These are phyloP conservation scores for Pogoniulus pusillus DNA, from an alignment of 2,797 vertebrate genomes.

Conservation along the genomic window DNA sequence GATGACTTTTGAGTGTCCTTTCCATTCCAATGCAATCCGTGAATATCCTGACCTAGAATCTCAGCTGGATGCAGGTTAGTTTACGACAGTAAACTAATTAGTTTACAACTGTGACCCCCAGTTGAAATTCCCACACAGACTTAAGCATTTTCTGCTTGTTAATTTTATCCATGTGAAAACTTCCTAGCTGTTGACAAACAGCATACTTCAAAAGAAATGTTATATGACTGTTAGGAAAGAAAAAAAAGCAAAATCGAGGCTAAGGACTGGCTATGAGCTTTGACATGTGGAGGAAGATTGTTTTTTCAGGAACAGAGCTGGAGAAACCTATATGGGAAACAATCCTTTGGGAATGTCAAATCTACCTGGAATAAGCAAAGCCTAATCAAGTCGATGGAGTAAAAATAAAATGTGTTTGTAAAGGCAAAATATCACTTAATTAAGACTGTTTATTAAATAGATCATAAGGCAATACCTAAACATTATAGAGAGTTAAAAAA, in stretches of 20 bases:
- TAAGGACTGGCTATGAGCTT: not conserved
- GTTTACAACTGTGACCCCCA: not conserved
- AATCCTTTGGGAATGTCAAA: not conserved
- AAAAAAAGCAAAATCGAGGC: not conserved
- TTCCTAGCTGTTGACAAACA: not conserved
- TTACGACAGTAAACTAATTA: not conserved
- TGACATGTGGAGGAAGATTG: not conserved
- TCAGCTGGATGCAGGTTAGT: not conserved
- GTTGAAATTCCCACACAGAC: not conserved
- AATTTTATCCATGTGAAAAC: not conserved
- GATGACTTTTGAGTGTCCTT: too few species aligned
- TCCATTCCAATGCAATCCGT: not conserved
- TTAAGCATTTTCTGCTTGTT: not conserved
- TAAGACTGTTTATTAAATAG: not conserved
- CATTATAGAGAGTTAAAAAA: not conserved
- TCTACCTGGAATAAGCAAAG: not conserved
- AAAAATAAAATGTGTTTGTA: not conserved
- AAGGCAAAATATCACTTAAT: not conserved
- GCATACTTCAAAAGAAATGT: not conserved
- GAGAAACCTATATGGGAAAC: not conserved
- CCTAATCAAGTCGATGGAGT: not conserved
- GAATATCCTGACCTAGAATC: not conserved
- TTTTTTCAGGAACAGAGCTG: not conserved
- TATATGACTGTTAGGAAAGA: not conserved
- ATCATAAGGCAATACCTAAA: not conserved